Base-by-base conservation (phyloP, 2,113 vertebrate species). In the Proteles cristata region DNA sequence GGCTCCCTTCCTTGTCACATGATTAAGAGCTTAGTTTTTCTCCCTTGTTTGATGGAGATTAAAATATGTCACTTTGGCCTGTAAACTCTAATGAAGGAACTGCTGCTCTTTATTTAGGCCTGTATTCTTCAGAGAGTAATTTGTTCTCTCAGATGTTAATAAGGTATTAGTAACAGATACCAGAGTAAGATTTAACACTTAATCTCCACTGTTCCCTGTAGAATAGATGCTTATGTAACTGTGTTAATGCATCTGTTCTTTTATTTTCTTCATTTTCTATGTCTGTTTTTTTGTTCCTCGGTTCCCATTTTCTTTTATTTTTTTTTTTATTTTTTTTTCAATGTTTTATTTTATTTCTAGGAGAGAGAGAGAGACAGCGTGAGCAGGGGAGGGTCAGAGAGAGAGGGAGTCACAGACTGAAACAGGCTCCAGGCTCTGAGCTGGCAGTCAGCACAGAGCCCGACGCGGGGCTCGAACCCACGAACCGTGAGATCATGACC, bases 21-120 rank as follows among this genome's bases (percentile, higher is more conserved):
- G 73, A 84, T 88, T 61, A 48, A 58, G 12, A 35, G 4, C 48
- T 73, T 92, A 63, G 31, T 65, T 92, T 91, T 93, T 69, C 19
- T 76, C 33, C 33, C 7, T 97, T 89, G 12, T 48, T 87, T 91
- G 55, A 74, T 89, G 45, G 53, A 86, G 58, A 89, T 94, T 82
- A 73, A 88, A 94, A 65, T 76, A 73, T 66, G 25, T 93, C 35
- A 73, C 33, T 92, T 88, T 74, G 58, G 19, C 21, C 53, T 82
- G 9, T 65, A 77, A 43, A 12, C 25, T 63, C 33, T 88, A 48
- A 65, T 84, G 65, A 87, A 74, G 45, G 81, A 93, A 88, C n/a
- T 50, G 26, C 48, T 88, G 17, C 25, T 88, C 26, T 96, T 85
- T 92, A 58, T 50, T 50, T 55, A 65, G 25, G 31, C 43, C 39